These are phyloP conservation scores for Leucophenga montana DNA, from an alignment of 2,888 invertebrate species.

Conservation along the genomic window DNA sequence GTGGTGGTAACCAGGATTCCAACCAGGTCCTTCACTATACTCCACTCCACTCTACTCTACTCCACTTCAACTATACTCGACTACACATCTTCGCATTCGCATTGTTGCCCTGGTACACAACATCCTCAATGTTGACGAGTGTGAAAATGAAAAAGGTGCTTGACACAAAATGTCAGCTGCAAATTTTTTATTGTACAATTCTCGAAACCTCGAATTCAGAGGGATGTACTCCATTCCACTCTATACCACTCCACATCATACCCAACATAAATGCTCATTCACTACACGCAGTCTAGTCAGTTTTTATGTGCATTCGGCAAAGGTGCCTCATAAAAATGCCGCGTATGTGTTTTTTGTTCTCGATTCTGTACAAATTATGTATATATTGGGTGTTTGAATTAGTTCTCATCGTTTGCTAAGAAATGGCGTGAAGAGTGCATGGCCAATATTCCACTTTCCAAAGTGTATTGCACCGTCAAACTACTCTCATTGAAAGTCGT, in stretches of 20 bases:
- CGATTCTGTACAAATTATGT: neutral
- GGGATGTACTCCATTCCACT: no score
- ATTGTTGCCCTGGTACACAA: slow-evolving; percentile 1
- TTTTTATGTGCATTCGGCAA: no score
- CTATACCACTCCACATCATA: slow-evolving; percentile 38
- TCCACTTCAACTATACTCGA: no score
- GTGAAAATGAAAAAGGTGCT: slow-evolving; percentile 67
- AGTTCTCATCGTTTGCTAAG: no score
- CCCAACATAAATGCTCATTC: slow-evolving; percentile 29
- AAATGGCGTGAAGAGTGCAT: no score
- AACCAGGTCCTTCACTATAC: neutral
- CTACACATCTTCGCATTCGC: neutral
- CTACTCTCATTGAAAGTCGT: no score
- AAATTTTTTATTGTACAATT: slow-evolving; percentile 66
- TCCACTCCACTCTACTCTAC: no score
- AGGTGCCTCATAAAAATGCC: neutral
- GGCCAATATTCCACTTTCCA: no score
- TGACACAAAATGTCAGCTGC: slow-evolving; percentile 68
- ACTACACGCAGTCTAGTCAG: slow-evolving; percentile 31
- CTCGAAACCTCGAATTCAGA: no score
- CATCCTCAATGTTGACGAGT: slow-evolving; percentile 46
- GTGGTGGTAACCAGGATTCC: slow-evolving; percentile 10
- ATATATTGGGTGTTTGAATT: no score
- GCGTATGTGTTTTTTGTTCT: neutral
- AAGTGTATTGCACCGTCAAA: no score